phyloP scores from a whole-genome alignment of 2,888 invertebrate genomes.

The Ophioninae sp. region DNA sequence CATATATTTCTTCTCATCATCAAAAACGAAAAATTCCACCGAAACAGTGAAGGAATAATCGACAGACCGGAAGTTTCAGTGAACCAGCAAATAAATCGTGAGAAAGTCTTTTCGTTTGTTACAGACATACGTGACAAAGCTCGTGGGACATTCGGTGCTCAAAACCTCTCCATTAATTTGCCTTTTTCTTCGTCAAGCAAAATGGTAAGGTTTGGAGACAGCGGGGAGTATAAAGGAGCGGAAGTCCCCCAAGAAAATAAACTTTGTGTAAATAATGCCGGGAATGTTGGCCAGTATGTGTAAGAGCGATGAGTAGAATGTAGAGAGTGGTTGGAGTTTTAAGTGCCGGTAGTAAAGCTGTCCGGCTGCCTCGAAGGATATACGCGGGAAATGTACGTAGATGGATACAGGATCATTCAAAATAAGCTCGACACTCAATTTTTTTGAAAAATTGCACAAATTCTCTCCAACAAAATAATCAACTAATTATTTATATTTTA shows the following conservation, averaged over 20 bases:
- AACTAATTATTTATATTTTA: background rate
- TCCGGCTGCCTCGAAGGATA: slow-evolving; percentile 47
- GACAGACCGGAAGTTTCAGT: background rate
- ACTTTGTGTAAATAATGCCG: slow-evolving; percentile 39
- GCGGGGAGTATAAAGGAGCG: background rate
- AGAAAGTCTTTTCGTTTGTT: slow-evolving; percentile 67
- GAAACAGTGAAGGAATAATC: background rate
- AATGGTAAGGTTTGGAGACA: background rate
- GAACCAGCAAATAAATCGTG: background rate
- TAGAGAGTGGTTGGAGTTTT: slow-evolving; percentile 62
- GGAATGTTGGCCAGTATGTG: slow-evolving; percentile 33
- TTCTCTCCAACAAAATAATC: background rate
- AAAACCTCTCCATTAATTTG: slow-evolving; percentile 70
- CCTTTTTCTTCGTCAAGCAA: slow-evolving; percentile 42
- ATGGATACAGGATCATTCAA: slow-evolving; percentile 24
- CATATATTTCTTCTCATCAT: background rate
- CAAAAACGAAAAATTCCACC: background rate
- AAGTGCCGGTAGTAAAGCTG: slow-evolving; percentile 68
- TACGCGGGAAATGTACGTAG: slow-evolving; percentile 20
- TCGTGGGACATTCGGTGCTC: slow-evolving; percentile 4
- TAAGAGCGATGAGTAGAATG: slow-evolving; percentile 23
- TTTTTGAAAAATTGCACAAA: background rate
- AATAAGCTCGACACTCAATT: background rate
- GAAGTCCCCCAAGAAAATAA: slow-evolving; percentile 32
- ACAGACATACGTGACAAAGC: background rate